Evolutionary conservation across 2,113 vertebrate genomes (phyloP).

Genomic region (Nothocercus julius): DNA sequence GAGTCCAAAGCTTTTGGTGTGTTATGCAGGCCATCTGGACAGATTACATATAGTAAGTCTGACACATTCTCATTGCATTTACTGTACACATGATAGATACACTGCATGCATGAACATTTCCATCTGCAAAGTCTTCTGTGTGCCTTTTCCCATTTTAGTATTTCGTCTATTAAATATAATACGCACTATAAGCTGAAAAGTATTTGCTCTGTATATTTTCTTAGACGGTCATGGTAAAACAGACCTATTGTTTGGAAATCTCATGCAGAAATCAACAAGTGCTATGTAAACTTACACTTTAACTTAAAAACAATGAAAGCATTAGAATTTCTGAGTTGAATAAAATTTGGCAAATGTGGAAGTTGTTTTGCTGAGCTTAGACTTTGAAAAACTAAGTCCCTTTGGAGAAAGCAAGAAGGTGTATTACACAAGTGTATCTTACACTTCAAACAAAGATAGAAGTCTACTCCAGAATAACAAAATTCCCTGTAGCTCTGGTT

Average conservation of each 20-base stretch:
- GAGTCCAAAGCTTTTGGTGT: constrained; percentile 56
- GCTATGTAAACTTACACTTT: not conserved
- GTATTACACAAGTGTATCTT: not conserved
- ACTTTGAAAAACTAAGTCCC: not conserved
- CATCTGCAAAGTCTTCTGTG: constrained; percentile 66
- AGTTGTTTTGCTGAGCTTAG: not conserved
- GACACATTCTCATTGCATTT: constrained; percentile 64
- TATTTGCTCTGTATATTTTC: not conserved
- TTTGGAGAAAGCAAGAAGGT: not conserved
- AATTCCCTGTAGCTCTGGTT: not conserved
- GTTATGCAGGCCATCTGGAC: constrained; percentile 71
- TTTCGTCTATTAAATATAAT: constrained; percentile 4
- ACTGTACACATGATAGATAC: constrained; percentile 19
- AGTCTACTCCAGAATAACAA: not conserved
- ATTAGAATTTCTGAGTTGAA: not conserved
- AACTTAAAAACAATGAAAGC: not conserved
- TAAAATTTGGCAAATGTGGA: not conserved
- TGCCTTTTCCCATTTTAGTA: constrained; percentile 37
- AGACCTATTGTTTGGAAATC: not conserved
- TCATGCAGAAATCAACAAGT: not conserved
- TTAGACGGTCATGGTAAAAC: not conserved
- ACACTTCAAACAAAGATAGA: not conserved
- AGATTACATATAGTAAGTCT: constrained; percentile 62
- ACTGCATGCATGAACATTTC: constrained; percentile 49
- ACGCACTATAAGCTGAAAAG: not conserved